Percentiles rank a stretch among this genome's conserved stretches.
phyloP scores from a whole-genome alignment of 2,888 invertebrate species.

The Branchellion lobata region DNA sequence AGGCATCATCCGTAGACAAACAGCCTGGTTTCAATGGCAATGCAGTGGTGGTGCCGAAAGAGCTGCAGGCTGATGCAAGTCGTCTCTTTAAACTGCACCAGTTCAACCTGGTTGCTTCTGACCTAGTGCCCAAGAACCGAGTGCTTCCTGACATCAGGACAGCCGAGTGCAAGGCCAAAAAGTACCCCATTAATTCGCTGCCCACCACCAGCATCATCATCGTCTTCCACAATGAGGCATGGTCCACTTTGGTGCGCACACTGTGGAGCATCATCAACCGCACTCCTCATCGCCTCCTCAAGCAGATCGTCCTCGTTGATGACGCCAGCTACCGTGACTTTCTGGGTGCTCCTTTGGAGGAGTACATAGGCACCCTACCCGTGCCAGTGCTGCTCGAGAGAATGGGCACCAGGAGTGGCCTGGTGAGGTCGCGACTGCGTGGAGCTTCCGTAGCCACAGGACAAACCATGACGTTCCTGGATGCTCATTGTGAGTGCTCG shows the following conservation, averaged over 20 bases:
- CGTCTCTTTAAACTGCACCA: slow-evolving; percentile 31
- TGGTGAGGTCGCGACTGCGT: slow-evolving; percentile 89
- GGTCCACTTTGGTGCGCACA: slow-evolving; percentile 91
- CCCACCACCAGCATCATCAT: slow-evolving; percentile 91
- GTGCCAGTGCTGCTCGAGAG: slow-evolving; percentile 82
- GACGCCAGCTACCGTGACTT: slow-evolving; percentile 79
- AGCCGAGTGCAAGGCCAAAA: slow-evolving; percentile 66
- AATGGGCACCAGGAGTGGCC: slow-evolving; percentile 87
- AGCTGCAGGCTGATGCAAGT: slow-evolving; percentile 21
- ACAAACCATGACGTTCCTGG: slow-evolving; percentile 89
- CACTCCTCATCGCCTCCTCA: slow-evolving; percentile 81
- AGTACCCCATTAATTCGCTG: slow-evolving; percentile 64
- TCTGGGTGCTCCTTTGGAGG: slow-evolving; percentile 82
- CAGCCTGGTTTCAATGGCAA: slow-evolving; percentile 30
- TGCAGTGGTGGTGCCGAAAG: slow-evolving; percentile 10
- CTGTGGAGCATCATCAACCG: slow-evolving; percentile 95
- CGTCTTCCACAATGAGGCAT: slow-evolving; percentile 98
- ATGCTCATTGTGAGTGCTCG: slow-evolving; percentile 96
- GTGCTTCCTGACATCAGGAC: slow-evolving; percentile 28
- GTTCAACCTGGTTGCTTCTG: slow-evolving; percentile 37
- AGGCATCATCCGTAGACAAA: neutral
- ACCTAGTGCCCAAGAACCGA: slow-evolving; percentile 9
- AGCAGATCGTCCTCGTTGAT: slow-evolving; percentile 94
- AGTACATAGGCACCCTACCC: slow-evolving; percentile 81
- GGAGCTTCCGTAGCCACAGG: slow-evolving; percentile 70